phyloP scores from a whole-genome alignment of 2,113 vertebrate species.

The Jacana jacana region DNA sequence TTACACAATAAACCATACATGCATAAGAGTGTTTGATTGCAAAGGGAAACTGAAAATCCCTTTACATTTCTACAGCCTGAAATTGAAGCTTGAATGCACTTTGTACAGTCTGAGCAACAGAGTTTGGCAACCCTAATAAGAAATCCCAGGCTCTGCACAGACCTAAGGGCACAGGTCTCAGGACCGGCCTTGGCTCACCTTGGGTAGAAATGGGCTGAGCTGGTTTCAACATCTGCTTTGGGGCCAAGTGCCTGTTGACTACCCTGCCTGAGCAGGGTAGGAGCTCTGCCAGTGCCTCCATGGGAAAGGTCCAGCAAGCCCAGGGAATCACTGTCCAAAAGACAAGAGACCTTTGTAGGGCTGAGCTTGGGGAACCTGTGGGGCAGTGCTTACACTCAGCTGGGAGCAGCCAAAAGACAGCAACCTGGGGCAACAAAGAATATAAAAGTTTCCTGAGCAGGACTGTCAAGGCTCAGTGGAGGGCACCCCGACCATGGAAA shows the following conservation, averaged over 20 bases:
- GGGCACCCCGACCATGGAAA: accelerated
- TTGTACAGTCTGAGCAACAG: not conserved
- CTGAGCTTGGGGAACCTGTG: not conserved
- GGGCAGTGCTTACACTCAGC: accelerated
- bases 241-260: no score
- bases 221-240: not conserved
- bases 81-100: not conserved
- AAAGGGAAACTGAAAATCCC: not conserved
- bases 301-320: not conserved
- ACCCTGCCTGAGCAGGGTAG: not conserved
- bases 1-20: not conserved
- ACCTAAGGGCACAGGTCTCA: accelerated
- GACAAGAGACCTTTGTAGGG: not conserved
- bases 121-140: not conserved
- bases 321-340: accelerated
- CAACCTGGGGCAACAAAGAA: not conserved
- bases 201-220: not conserved
- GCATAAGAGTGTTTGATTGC: not conserved
- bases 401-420: not conserved
- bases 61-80: not conserved
- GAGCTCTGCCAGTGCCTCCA: not conserved
- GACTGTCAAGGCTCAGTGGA: not conserved
- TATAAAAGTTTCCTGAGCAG: not conserved
- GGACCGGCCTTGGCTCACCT: not conserved
- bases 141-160: not conserved